Evolutionary conservation across 2,888 invertebrate species (phyloP).

Genomic region (Chrysodeixis includens): DNA sequence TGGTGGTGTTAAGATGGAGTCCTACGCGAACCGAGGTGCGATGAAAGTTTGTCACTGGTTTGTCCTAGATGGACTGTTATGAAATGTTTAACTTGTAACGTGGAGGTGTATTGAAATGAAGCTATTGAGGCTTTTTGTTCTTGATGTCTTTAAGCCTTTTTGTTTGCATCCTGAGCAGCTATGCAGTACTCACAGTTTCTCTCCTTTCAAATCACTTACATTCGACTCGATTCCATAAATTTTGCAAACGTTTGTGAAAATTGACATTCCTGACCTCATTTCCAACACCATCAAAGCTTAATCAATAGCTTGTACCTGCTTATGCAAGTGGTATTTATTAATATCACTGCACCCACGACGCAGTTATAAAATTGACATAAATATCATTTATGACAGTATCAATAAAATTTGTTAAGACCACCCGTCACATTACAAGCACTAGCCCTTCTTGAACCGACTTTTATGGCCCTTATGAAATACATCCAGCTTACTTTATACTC

Average conservation of each 20-base stretch:
- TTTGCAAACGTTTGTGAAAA: background rate
- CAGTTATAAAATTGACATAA: background rate
- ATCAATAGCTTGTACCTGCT: background rate
- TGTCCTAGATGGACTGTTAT: constrained; percentile 20
- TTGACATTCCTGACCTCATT: constrained; percentile 1
- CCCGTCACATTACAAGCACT: constrained; percentile 1
- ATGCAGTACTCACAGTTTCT: no score
- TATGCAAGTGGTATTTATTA: constrained; percentile 3
- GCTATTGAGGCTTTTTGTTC: no score
- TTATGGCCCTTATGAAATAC: background rate
- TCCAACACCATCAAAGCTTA: background rate
- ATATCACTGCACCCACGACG: background rate
- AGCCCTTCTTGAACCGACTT: background rate
- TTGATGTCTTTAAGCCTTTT: no score
- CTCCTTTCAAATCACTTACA: background rate
- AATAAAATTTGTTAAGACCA: constrained; percentile 2
- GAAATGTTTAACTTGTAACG: background rate
- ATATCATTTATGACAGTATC: background rate
- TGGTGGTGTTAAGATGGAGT: constrained; percentile 54
- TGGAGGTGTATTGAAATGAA: background rate
- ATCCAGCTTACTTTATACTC: background rate
- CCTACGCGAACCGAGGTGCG: constrained; percentile 45
- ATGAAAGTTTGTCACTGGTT: constrained; percentile 48
- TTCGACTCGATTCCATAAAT: background rate
- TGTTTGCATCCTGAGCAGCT: no score